These are phyloP conservation scores for Drosophila azteca DNA, from an alignment of 1,140 invertebrate genomes.

Conservation along the genomic window DNA sequence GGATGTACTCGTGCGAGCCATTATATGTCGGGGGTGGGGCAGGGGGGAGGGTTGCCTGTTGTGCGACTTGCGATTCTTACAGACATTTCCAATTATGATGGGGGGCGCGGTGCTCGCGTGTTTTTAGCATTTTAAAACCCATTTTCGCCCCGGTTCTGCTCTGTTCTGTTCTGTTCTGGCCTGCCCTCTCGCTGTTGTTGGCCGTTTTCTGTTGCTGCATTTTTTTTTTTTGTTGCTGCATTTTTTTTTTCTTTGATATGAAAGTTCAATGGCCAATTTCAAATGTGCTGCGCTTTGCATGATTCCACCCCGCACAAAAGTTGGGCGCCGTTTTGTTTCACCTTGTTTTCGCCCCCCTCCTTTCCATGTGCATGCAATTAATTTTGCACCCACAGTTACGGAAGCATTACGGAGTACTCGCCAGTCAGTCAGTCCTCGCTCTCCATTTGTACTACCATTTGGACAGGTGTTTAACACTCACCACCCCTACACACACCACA, in stretches of 20 bases:
- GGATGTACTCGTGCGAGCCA: conserved; percentile 38
- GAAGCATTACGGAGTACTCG: conserved; percentile 5
- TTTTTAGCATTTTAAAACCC: conserved; percentile 61
- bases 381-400: conserved; percentile 28
- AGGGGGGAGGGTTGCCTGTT: too few relatives aligned
- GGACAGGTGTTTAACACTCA: too few relatives aligned
- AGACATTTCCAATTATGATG: conserved; percentile 52
- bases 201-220: conserved; percentile 18
- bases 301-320: conserved; percentile 10
- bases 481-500: too few relatives aligned
- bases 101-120: conserved; percentile 66
- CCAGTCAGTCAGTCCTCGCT: too few relatives aligned
- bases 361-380: conserved; percentile 45
- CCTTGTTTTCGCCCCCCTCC: background rate
- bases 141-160: conserved; percentile 42
- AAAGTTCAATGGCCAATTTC: conserved; percentile 76
- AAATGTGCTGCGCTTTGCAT: conserved; percentile 57
- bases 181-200: conserved; percentile 17
- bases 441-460: too few relatives aligned
- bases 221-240: conserved; percentile 25
- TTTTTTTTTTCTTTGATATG: conserved; percentile 48
- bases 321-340: conserved; percentile 51
- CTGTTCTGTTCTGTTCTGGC: conserved; percentile 21
- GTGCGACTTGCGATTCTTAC: conserved; percentile 31
- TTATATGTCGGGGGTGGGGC: conserved; percentile 5